Base-by-base conservation (phyloP, 2,797 vertebrate species). In the Eidolon dupreanum region DNA sequence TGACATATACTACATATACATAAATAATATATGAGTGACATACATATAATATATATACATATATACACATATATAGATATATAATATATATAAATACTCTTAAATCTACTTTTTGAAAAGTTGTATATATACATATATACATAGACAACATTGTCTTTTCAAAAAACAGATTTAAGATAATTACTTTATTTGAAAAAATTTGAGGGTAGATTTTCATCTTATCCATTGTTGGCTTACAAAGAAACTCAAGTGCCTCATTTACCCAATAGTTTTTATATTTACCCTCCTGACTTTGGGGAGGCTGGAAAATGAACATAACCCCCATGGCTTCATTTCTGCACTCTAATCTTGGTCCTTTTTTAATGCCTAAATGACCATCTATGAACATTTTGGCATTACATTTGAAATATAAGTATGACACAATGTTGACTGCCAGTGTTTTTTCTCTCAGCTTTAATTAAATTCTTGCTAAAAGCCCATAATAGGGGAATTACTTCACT, bases 381-480 rank as follows among this genome's bases (percentile, higher is more conserved):
- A 70, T 73, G 70, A 82, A 68, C 36, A 78, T 74, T 75, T 41
- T 87, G 38, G 36, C 0, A 0, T 96, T 88, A 53, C 51, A 83
- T 86, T 96, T 43, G 51, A 97, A 97, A 91, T 71, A 57, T 71
- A 57, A 97, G 68, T 95, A 46, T 73, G 68, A 33, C 85, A 59
- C 4, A 81, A 0, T 26, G 0, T 36, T 88, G 66, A 66, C 79
- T 83, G 15, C 51, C 85, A 55, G 11, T n/a, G 87, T 92, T 75
- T 55, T 71, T 74, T 17, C 41, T 28, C 26, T 90, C 65, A 92
- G 74, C 97, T 97, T 98, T 97, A 96, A 97, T 98, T 97, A 96
- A 97, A 87, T 95, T 95, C 36, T 96, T 61, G 78, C 38, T 97
- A 94, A 97, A 98, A 98, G 90, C 33, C 90, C 94, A 90, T 63